phyloP scores from a whole-genome alignment of 2,797 vertebrate species.

The Pseudochirops corinnae region DNA sequence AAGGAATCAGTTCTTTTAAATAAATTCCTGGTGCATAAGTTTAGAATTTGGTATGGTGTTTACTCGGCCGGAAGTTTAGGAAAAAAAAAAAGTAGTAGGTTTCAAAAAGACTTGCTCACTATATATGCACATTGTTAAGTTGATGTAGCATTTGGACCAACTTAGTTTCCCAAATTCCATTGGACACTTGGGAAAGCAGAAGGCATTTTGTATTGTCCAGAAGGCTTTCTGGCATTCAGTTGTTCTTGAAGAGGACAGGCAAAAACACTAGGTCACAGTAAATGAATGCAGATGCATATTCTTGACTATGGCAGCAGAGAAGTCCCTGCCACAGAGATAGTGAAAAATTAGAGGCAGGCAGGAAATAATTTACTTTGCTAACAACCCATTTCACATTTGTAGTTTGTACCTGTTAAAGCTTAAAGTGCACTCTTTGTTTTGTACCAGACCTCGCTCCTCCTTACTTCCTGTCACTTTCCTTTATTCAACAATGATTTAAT shows the following conservation, averaged over 20 bases:
- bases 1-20: conserved; percentile 55
- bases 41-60: conserved; percentile 64
- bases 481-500: conserved; percentile 80
- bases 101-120: conserved; percentile 71
- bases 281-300: conserved; percentile 81
- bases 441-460: conserved; percentile 36
- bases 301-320: conserved; percentile 69
- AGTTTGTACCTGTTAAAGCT: conserved; percentile 80
- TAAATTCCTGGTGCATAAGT: conserved; percentile 64
- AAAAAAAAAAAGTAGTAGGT: conserved; percentile 64
- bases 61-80: conserved; percentile 74
- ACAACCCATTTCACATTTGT: conserved; percentile 79
- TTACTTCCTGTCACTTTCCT: conserved; percentile 74
- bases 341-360: conserved; percentile 79
- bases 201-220: conserved; percentile 73
- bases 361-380: conserved; percentile 83
- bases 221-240: conserved; percentile 72
- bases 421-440: conserved; percentile 72
- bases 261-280: conserved; percentile 72
- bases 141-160: conserved; percentile 58
- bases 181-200: conserved; percentile 66
- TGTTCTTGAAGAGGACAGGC: conserved; percentile 66
- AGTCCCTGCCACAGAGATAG: conserved; percentile 79
- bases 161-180: conserved; percentile 65
- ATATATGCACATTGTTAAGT: conserved; percentile 74